A percentile compares a stretch with the other conserved stretches of the same genome.
These are phyloP conservation scores for Pinna nobilis DNA, from an alignment of 1,140 invertebrate genomes.

Conservation along the genomic window DNA sequence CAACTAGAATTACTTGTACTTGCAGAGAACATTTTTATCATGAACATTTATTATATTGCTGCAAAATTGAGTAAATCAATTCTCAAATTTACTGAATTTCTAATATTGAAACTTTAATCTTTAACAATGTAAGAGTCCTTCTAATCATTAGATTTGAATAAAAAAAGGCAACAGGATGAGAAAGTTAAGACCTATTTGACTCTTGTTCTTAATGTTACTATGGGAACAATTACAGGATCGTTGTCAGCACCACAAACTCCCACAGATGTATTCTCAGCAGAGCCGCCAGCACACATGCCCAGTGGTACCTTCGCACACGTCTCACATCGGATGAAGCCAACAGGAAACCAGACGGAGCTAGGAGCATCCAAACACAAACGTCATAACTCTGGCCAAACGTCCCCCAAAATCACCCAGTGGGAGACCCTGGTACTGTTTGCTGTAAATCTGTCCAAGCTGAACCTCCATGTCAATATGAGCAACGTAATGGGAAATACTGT, in stretches of 20 bases:
- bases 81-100: too few relatives aligned
- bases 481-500: constrained; percentile 98
- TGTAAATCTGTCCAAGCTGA: constrained; percentile 94
- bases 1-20: too few relatives aligned
- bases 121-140: too few relatives aligned
- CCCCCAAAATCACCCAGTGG: constrained; percentile 79
- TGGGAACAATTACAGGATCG: constrained; percentile 12
- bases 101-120: too few relatives aligned
- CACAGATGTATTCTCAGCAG: constrained; percentile 33
- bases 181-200: too few relatives aligned
- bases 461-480: constrained; percentile 99
- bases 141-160: too few relatives aligned
- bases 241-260: constrained; percentile 51
- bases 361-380: constrained; percentile 13
- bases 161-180: background rate
- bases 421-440: constrained; percentile 96
- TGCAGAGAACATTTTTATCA: too few relatives aligned
- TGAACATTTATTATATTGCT: too few relatives aligned
- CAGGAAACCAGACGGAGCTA: constrained; percentile 11
- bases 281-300: constrained; percentile 20
- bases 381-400: constrained; percentile 23
- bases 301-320: background rate
- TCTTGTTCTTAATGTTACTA: background rate
- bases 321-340: constrained; percentile 25
- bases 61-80: too few relatives aligned